Percentiles rank a stretch among this genome's conserved stretches.
Conservation (phyloP, 2,888 invertebrate species). For the Kryphioiulus occultus region DNA sequence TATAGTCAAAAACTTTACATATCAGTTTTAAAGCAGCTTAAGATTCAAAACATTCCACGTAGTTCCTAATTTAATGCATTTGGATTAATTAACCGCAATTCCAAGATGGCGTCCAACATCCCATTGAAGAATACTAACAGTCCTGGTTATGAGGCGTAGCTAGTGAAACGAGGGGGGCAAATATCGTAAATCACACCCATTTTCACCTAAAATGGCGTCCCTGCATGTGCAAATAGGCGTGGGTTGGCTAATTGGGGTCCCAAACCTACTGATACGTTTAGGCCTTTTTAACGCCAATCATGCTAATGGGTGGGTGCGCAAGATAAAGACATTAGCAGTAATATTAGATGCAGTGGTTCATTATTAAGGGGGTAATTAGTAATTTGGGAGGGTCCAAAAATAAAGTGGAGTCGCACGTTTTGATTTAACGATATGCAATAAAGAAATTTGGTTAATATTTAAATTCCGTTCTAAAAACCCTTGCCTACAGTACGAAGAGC, state of each 20-base stretch:
- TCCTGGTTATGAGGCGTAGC: not conserved
- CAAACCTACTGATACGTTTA: not conserved
- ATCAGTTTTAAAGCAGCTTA: no score
- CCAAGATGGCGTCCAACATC: not conserved
- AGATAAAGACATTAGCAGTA: not conserved
- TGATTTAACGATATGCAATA: not conserved
- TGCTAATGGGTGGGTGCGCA: not conserved
- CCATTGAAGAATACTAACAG: conserved; percentile 18
- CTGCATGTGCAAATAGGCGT: conserved; percentile 24
- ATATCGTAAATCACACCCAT: conserved; percentile 12
- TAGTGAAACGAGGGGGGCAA: not conserved
- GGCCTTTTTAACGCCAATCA: not conserved
- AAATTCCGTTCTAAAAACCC: not conserved
- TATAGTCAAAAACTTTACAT: no score
- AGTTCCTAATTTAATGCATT: no score
- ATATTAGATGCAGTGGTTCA: not conserved
- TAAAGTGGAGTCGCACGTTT: not conserved
- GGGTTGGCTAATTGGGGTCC: conserved; percentile 1
- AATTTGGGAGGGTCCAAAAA: no score
- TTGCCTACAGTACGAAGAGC: not conserved
- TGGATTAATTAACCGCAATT: not conserved
- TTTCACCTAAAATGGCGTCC: not conserved
- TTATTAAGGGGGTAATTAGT: not conserved
- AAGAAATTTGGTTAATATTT: not conserved
- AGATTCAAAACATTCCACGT: no score